A percentile compares a stretch with the other conserved stretches of the same genome.
These are phyloP conservation scores for Octonoba sinensis DNA, from an alignment of 2,888 invertebrate species.

Conservation along the genomic window DNA sequence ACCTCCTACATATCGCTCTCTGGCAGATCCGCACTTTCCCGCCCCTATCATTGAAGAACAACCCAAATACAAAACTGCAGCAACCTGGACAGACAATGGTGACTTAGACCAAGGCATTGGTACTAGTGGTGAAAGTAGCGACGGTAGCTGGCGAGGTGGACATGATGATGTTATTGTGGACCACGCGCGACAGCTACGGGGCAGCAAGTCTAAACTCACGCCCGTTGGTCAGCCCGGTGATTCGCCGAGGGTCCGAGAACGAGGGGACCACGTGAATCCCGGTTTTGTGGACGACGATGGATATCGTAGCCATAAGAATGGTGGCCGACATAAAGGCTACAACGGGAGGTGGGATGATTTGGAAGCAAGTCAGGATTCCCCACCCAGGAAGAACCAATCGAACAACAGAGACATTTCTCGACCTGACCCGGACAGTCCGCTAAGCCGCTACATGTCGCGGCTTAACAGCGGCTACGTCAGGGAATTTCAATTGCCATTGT, in stretches of 20 bases:
- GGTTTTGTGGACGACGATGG: constrained; percentile 53
- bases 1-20: constrained; percentile 25
- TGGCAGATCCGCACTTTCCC: constrained; percentile 41
- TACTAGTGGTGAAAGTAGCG: constrained; percentile 60
- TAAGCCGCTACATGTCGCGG: constrained; percentile 54
- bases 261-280: constrained; percentile 56
- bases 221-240: constrained; percentile 52
- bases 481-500: constrained; percentile 63
- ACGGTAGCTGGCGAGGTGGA: constrained; percentile 59
- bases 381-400: neutral
- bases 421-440: constrained; percentile 53
- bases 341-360: constrained; percentile 43
- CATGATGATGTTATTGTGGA: constrained; percentile 40
- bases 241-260: constrained; percentile 32
- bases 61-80: constrained; percentile 53
- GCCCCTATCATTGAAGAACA: constrained; percentile 28
- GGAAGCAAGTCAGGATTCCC: constrained; percentile 17
- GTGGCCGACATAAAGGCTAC: constrained; percentile 31
- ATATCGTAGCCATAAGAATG: constrained; percentile 10
- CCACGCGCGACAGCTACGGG: constrained; percentile 42
- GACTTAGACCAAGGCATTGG: constrained; percentile 60
- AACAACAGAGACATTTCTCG: constrained; percentile 22
- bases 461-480: constrained; percentile 61
- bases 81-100: constrained; percentile 55
- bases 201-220: constrained; percentile 37